Percentiles rank a stretch among this genome's conserved stretches.
Conservation (phyloP, 2,113 vertebrate species). For the Pelusios castaneus region DNA sequence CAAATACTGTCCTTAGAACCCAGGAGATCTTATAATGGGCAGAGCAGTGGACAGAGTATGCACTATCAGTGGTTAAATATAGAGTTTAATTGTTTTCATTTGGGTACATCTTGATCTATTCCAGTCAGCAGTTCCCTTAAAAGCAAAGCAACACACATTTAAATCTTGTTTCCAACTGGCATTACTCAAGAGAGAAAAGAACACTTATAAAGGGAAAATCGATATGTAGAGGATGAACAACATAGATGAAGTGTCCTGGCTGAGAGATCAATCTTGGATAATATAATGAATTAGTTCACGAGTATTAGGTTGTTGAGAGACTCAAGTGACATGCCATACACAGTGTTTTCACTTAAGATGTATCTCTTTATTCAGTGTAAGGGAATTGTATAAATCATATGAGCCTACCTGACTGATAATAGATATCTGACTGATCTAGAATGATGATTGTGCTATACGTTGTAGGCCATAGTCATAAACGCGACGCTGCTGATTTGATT, state of each 20-base stretch:
- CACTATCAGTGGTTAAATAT: not conserved
- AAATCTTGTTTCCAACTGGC: not conserved
- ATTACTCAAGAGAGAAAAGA: not conserved
- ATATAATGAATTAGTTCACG: not conserved
- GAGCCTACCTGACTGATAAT: not conserved
- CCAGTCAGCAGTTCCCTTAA: not conserved
- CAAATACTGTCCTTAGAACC: not conserved
- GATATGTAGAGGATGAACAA: rapidly evolving
- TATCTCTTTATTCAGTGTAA: rapidly evolving
- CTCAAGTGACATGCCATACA: not conserved
- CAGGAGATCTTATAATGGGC: not conserved
- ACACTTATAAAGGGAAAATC: not conserved
- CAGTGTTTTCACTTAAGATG: not conserved
- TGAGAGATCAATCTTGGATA: not conserved
- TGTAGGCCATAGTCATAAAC: not conserved
- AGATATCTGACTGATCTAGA: not conserved
- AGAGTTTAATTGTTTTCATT: not conserved
- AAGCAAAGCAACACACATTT: not conserved
- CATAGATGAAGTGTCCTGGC: not conserved
- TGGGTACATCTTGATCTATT: not conserved
- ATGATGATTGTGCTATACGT: not conserved
- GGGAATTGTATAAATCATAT: not conserved
- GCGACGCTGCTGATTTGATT: not conserved
- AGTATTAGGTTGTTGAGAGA: not conserved
- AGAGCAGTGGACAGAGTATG: too few species aligned